Evolutionary conservation across 1,140 invertebrate species (phyloP).

Genomic region (Drosophila willistoni): DNA sequence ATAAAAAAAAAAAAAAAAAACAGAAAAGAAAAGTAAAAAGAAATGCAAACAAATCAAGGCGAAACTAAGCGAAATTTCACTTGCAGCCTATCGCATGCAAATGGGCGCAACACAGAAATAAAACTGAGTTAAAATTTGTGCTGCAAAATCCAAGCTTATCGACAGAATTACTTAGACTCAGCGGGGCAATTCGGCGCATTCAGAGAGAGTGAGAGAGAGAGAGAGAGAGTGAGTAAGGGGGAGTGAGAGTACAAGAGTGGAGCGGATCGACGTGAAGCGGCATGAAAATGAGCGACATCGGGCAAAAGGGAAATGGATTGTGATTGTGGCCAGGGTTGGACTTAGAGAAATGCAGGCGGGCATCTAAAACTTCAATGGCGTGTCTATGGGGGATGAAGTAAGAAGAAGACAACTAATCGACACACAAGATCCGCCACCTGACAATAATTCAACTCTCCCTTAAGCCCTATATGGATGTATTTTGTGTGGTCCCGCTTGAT

Average conservation of each 20-base stretch:
- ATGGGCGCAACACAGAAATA: constrained; percentile 49
- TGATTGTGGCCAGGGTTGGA: neutral
- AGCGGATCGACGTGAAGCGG: too few relatives aligned
- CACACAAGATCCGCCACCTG: too few relatives aligned
- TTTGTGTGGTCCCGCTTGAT: too few relatives aligned
- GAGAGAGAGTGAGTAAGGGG: neutral
- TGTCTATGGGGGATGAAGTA: too few relatives aligned
- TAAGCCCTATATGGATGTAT: too few relatives aligned
- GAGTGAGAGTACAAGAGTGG: too few relatives aligned
- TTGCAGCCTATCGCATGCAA: constrained; percentile 44
- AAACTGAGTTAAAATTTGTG: constrained; percentile 51
- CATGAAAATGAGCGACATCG: neutral
- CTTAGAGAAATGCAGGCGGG: too few relatives aligned
- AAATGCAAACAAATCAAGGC: constrained; percentile 4
- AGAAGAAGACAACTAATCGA: too few relatives aligned
- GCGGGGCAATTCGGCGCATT: neutral
- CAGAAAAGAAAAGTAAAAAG: constrained; percentile 10
- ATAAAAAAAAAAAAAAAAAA: neutral
- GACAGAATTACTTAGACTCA: constrained; percentile 31
- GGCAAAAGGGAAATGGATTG: neutral
- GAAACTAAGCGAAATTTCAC: constrained; percentile 3
- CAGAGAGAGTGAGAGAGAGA: neutral
- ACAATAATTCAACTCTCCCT: too few relatives aligned
- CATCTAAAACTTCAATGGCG: too few relatives aligned
- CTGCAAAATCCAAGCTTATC: constrained; percentile 52